Conservation (phyloP, 2,113 vertebrate genomes). For the Trachemys scripta region DNA sequence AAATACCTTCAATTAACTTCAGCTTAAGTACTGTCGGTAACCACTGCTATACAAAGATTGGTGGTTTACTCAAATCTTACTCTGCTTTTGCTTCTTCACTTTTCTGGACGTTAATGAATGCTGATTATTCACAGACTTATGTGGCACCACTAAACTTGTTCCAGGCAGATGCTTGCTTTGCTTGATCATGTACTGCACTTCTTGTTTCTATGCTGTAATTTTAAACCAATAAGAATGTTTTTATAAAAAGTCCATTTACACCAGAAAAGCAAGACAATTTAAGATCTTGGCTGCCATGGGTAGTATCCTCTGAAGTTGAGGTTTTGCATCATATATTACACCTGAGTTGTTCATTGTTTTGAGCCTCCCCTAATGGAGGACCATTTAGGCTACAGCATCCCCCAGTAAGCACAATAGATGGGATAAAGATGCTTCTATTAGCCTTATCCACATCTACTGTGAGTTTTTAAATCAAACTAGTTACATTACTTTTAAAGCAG, state of each 20-base stretch:
- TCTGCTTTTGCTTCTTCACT: constrained; percentile 45
- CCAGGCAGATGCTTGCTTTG: neutral
- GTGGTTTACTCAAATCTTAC: constrained; percentile 24
- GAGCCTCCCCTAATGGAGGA: neutral
- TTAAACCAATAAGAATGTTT: constrained; percentile 2
- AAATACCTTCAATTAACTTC: constrained; percentile 30
- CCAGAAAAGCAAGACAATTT: neutral
- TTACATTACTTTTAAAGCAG: neutral
- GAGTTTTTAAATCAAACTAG: constrained; percentile 7
- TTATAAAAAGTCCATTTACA: neutral
- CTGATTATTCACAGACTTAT: constrained; percentile 60
- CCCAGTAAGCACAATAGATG: neutral
- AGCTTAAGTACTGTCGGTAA: constrained; percentile 5
- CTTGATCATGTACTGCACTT: neutral
- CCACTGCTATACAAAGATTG: neutral
- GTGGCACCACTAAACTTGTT: constrained; percentile 9
- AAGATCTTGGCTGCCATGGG: neutral
- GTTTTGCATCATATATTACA: neutral
- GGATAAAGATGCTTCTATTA: neutral
- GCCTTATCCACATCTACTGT: neutral
- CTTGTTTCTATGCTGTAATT: neutral
- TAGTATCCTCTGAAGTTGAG: neutral
- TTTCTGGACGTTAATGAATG: constrained; percentile 53
- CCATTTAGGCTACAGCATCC: neutral
- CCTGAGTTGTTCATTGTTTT: neutral